Base-by-base conservation (phyloP, 2,113 vertebrate genomes). In the Macaca fascicularis region DNA sequence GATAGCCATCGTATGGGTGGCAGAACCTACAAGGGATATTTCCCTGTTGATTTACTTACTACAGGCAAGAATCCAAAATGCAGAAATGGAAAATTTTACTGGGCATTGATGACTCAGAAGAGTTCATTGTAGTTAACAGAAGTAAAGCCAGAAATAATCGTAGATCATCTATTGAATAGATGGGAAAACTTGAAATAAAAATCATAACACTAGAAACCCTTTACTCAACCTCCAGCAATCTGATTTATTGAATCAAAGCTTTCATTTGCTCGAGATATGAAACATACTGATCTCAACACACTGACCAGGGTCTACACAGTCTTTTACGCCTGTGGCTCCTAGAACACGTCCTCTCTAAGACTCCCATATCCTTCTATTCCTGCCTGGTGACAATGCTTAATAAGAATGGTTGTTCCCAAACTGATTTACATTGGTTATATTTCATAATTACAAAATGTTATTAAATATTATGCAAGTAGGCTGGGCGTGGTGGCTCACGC, bases 401-500 rank as follows among this genome's bases (percentile, higher is more conserved):
- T 45, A 86, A 27, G n/a, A 74, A 16, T 81, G 12, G 52, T 25
- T 52, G 35, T 43, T 89, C 17, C 16, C 40, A 90, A 79, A 52
- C 10, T 38, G 78, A 52, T 25, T 78, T 43, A 79, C 27, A 22
- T 30, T 55, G 22, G 12, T 61, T 55, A 72, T 23, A 57, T 69
- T 74, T 85, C 11, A 75, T 67, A 80, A 45, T 27, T 81, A 16
- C 4, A 64, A 30, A 72, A 52, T 50, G 14, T 70, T 27, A 61
- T 84, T 40, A 55, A 10, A 20, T 57, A 23, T 57, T 57, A 23
- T 23, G 20, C 22, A 57, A 57, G 55, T 57, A 57, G 55, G 55
- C 55, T 0, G 0, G 55, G 20, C 7, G 0, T 0, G 55, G 20
- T 57, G 55, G 7, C 55, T 57, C 20, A 57, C 20, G 55, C 55